Base-by-base conservation (phyloP, 2,888 invertebrate species). In the Odontocolon sp. region DNA sequence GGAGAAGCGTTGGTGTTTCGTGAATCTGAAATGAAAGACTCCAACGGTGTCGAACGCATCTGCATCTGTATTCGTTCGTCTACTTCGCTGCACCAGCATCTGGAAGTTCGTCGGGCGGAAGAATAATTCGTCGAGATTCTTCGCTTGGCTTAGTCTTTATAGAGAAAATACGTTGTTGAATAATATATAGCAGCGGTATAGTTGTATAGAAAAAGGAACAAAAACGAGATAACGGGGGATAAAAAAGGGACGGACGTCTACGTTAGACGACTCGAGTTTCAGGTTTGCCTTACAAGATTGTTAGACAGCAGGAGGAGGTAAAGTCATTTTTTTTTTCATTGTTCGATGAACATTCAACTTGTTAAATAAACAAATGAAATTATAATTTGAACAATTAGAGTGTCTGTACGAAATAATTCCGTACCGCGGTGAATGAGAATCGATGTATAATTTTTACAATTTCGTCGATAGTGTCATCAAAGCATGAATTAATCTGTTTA, bases 51-150 rank as follows among this genome's bases (percentile, higher is more conserved):
- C 71, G 71, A 71, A 56, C 56, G 36, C 54, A 59, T 14, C 36
- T 11, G 2, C 14, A 21, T 6, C 31, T n/a, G 18, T 28, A 16
- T 11, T 1, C 45, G 6, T 1, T 47, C 33, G 31, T 31, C 23
- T 8, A 31, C 61, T 31, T 45, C 61, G 47, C 47, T 63, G 45
- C 31, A 33, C 61, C 9, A 50, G 47, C 38, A 57, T 63, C 40
- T 14, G 42, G 45, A 38, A 47, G 66, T 56, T 70, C 33, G 23
- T 76, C 70, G 66, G 38, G 63, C 66, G 56, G 61, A 70, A 73
- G 64, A 76, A 76, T 45, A 73, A 80, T 77, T 68, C 66, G 68
- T 76, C 78, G 76, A 78, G 80, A 78, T 78, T 80, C 54, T 67
- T 66, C 61, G 76, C 64, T 63, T 66, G 23, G 66, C 23, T 14